Base-by-base conservation (phyloP, 2,888 invertebrate species). In the Steinernema hermaphroditum region DNA sequence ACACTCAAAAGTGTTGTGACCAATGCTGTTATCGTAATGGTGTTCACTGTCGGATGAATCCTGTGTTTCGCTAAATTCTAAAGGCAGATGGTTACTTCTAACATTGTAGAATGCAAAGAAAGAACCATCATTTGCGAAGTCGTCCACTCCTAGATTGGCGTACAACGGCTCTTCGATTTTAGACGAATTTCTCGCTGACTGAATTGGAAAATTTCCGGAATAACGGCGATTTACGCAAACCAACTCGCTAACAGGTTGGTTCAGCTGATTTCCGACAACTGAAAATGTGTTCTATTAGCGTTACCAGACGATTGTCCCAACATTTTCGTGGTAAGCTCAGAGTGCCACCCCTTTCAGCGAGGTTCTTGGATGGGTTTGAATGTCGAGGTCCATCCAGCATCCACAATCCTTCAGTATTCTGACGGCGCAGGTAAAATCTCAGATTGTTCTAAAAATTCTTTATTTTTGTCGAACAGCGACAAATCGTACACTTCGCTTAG, bases 331-430 rank as follows among this genome's bases (percentile, higher is more conserved):
- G 34, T 4, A 62, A 12, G 16, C 32, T 62, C 4, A 62, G 2
- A 4, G 50, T 50, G 12, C 19, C 19, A 1, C 50, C 50, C 24
- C 24, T 50, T 12, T 19, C 2, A 22, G 50, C n/a, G 24, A 12
- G 19, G 12, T 50, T 9, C 22, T 50, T 19, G 50, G 24, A 50
- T 2, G 24, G 24, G 24, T 12, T 50, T 24, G 24, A 24, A 22
- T 19, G 12, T 50, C 50, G 19, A 50, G 24, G 24, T 22, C 24
- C 22, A 22, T 32, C 62, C 2, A 14, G 16, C 29, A 62, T 29
- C 62, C 62, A 62, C 1, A 32, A 62, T 2, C 62, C 62, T 62
- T 62, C 62, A 14, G 62, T 62, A 19, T 62, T 62, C 32, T 62
- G 62, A 1, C 62, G 62, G 14, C 27, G 27, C 29, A 62, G 32